phyloP scores from a whole-genome alignment of 1,140 invertebrate species.

The Sarcophaga bullata region DNA sequence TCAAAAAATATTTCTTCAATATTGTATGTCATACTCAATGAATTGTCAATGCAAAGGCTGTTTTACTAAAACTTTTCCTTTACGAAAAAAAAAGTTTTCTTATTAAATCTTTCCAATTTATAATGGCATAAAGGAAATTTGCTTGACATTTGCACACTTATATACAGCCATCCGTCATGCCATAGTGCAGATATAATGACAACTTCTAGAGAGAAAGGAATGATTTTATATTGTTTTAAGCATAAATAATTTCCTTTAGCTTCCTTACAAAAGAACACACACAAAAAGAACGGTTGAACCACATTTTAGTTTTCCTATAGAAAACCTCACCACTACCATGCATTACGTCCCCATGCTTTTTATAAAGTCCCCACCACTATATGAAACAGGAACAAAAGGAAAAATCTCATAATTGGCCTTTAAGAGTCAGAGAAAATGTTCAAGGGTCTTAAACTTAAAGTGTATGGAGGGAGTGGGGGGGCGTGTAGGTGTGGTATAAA shows the following conservation, averaged over 20 bases:
- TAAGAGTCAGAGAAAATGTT: not conserved
- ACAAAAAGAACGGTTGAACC: not conserved
- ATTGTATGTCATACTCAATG: not conserved
- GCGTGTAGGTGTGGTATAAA: not conserved
- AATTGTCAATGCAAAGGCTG: not conserved
- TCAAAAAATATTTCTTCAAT: not conserved
- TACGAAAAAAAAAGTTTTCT: not conserved
- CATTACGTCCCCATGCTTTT: not conserved
- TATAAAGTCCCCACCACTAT: not conserved
- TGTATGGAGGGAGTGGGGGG: not conserved
- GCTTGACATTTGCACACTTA: not conserved
- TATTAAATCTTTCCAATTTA: not conserved
- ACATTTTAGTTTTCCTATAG: not conserved
- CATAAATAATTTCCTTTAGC: constrained; percentile 10
- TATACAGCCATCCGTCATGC: not conserved
- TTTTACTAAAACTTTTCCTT: not conserved
- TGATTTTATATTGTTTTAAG: not conserved
- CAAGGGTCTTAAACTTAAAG: not conserved
- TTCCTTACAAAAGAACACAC: not conserved
- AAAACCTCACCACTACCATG: not conserved
- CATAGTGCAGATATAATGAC: too few relatives aligned
- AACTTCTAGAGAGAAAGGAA: too few relatives aligned
- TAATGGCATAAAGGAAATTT: not conserved
- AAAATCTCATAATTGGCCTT: constrained; percentile 32
- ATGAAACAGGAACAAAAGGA: not conserved